Evolutionary conservation across 2,888 invertebrate species (phyloP).

Genomic region (Synanthedon vespiformis): DNA sequence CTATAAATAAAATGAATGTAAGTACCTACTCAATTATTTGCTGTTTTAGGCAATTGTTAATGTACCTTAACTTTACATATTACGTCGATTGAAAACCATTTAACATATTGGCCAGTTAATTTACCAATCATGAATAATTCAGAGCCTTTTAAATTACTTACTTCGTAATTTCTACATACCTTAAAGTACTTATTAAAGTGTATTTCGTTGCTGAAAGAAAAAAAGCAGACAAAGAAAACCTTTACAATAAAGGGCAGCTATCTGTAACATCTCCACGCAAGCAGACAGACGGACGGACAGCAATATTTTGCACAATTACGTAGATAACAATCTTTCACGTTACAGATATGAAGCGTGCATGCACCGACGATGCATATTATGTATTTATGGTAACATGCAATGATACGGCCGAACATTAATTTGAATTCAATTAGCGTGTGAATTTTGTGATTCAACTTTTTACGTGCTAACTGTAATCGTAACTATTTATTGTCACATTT

Average conservation of each 20-base stretch:
- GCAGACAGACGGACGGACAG: slow-evolving; percentile 38
- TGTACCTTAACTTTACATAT: slow-evolving; percentile 10
- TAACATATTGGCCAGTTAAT: neutral
- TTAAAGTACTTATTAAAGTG: neutral
- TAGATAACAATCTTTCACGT: slow-evolving; percentile 38
- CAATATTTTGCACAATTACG: slow-evolving; percentile 58
- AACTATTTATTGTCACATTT: neutral
- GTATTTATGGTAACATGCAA: neutral
- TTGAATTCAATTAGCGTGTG: neutral
- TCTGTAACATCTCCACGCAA: slow-evolving; percentile 22
- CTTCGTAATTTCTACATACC: neutral
- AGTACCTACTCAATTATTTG: neutral
- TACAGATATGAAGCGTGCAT: slow-evolving; percentile 39
- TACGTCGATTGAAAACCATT: neutral
- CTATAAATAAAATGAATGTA: neutral
- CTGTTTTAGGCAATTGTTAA: neutral
- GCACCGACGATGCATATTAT: slow-evolving; percentile 19
- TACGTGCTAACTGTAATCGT: neutral
- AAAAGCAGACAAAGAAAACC: slow-evolving; percentile 6
- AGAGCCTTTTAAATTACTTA: neutral
- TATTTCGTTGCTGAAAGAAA: neutral
- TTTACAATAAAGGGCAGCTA: slow-evolving; percentile 18
- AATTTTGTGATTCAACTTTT: neutral
- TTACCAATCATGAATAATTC: neutral
- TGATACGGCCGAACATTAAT: neutral